Conservation (phyloP, 1,140 invertebrate genomes). For the Lucilia cuprina region DNA sequence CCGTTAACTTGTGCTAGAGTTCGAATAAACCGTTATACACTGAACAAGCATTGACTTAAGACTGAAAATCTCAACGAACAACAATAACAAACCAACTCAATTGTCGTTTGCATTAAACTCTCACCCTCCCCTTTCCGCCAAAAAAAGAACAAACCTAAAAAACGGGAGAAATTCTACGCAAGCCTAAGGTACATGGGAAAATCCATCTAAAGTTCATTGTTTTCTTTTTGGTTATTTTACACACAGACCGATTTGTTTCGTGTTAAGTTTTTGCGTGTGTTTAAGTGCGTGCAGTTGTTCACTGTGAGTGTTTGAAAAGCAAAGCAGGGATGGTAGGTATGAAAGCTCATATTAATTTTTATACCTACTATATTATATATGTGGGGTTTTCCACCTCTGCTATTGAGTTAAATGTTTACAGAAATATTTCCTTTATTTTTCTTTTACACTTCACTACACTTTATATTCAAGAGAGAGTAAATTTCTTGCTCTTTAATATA, state of each 20-base stretch:
- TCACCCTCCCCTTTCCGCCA: neutral
- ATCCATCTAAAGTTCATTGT: neutral
- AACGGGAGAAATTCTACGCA: neutral
- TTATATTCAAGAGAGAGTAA: too few species aligned
- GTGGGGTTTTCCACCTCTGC: too few species aligned
- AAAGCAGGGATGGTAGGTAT: neutral
- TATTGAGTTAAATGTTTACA: too few species aligned
- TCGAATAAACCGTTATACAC: slow-evolving; percentile 4
- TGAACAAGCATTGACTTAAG: neutral
- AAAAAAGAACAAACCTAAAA: neutral
- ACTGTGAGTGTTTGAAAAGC: neutral
- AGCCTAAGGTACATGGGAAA: neutral
- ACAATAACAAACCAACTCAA: too few species aligned
- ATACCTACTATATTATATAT: too few species aligned
- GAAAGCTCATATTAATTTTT: neutral
- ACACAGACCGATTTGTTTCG: too few species aligned
- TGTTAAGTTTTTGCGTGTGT: neutral
- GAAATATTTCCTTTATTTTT: too few species aligned
- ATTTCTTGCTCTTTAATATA: too few species aligned
- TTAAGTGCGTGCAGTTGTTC: neutral
- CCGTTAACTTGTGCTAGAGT: neutral
- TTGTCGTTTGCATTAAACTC: too few species aligned
- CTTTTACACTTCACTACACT: too few species aligned
- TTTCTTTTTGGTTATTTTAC: neutral
- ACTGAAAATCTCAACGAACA: neutral